Conservation (phyloP, 2,888 invertebrate genomes). For the Capitulum mitella region DNA sequence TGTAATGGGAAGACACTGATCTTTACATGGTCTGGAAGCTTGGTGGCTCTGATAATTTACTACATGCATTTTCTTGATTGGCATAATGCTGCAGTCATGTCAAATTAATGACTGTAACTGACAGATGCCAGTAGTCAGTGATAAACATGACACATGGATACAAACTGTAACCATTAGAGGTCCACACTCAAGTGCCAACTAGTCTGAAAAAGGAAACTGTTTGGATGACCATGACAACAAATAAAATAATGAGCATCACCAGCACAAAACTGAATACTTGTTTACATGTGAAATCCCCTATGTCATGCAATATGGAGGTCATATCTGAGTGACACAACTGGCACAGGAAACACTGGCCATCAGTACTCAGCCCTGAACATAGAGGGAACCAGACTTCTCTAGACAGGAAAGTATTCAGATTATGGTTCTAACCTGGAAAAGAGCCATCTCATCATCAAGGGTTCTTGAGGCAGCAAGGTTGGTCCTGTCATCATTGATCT, state of each 20-base stretch:
- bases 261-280: neutral
- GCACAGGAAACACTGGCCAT: no score
- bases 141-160: neutral
- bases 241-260: neutral
- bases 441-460: neutral
- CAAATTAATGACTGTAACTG: no score
- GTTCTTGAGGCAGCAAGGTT: neutral
- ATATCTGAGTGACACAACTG: neutral
- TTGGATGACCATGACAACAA: no score
- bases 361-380: neutral
- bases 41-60: no score
- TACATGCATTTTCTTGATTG: no score
- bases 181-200: no score
- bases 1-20: neutral
- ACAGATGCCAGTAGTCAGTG: neutral
- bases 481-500: no score
- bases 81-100: no score
- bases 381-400: no score
- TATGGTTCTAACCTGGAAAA: neutral
- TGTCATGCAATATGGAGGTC: neutral
- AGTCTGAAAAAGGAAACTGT: no score
- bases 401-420: neutral
- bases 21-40: neutral
- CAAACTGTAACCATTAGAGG: neutral
- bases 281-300: neutral